Evolutionary conservation across 2,888 invertebrate species (phyloP).

Genomic region (Temnothorax ravouxi): DNA sequence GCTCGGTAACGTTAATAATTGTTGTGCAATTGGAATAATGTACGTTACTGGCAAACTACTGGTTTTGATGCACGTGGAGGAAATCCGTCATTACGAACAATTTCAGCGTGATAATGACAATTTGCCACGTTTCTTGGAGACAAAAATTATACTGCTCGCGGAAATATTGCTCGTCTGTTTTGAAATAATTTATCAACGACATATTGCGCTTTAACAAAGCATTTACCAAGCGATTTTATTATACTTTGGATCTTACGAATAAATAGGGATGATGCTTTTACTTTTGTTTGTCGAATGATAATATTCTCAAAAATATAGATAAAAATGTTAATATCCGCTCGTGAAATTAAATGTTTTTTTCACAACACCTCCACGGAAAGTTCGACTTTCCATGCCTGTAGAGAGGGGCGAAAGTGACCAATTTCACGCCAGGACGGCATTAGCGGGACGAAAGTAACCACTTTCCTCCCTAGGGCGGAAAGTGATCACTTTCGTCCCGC

Average conservation of each 20-base stretch:
- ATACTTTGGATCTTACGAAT: not conserved
- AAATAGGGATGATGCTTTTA: not conserved
- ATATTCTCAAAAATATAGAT: not conserved
- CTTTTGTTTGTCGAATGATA: not conserved
- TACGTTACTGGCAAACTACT: not conserved
- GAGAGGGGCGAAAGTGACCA: too few relatives aligned
- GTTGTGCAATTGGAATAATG: slow-evolving; percentile 13
- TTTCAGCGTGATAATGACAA: not conserved
- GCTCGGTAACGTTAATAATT: not conserved
- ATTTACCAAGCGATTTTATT: not conserved
- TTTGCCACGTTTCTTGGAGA: not conserved
- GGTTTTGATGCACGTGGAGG: too few relatives aligned
- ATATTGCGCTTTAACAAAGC: not conserved
- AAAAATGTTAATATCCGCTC: not conserved
- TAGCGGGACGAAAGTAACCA: too few relatives aligned
- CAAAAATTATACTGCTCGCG: not conserved
- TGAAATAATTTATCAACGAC: not conserved
- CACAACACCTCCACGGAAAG: too few relatives aligned
- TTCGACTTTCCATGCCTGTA: too few relatives aligned
- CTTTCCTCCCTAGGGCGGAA: too few relatives aligned
- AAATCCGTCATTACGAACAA: not conserved
- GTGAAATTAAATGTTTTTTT: not conserved
- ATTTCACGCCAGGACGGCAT: too few relatives aligned
- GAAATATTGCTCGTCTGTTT: not conserved
- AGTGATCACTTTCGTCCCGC: too few relatives aligned